Base-by-base conservation (phyloP, 2,797 vertebrate genomes). In the Pseudomugil tenellus region DNA sequence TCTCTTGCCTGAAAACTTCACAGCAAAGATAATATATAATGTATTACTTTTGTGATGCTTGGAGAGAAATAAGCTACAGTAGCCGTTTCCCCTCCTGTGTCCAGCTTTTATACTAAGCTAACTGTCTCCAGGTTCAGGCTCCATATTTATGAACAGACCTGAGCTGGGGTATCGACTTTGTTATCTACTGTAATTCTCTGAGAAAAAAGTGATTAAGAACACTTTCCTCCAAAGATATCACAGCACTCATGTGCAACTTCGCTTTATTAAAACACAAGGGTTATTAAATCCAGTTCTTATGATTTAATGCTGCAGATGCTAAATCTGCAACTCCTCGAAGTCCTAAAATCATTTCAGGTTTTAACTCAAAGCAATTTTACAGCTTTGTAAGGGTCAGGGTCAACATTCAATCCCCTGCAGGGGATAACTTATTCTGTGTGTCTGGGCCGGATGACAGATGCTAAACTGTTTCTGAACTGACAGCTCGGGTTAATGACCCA, bases 11-110 rank as follows among this genome's bases (percentile, higher is more conserved):
- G 59, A 12, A 56, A 64, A 35, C 60, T 29, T 56, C 60, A 65
- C 41, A 60, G 60, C 49, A 69, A 64, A 72, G 34, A 23, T 49
- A 49, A 56, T 51, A 61, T 56, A 66, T 61, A 37, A 76, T 70
- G 28, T 41, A 43, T 57, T 19, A 34, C 34, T 61, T 57, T 70
- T 70, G 56, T 61, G 16, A 62, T 70, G 43, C 65, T 64, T 57
- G 34, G 48, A 56, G 57, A 56, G 23, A 57, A 28, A 28, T 4
- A 54, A 14, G 51, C 57, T 25, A 29, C 26, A 26, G 51, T 28
- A 10, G 43, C n/a, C 0, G 1, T 46, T 31, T 41, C 29, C 32
- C 2, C 4, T 17, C 29, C 51, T 19, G 21, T 3, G 51, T n/a
- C 39, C 32, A 60, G 52, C 41, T 70, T 65, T 65, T 61, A 59